Conservation (phyloP, 1,140 invertebrate genomes). For the Zeugodacus cucurbitae region DNA sequence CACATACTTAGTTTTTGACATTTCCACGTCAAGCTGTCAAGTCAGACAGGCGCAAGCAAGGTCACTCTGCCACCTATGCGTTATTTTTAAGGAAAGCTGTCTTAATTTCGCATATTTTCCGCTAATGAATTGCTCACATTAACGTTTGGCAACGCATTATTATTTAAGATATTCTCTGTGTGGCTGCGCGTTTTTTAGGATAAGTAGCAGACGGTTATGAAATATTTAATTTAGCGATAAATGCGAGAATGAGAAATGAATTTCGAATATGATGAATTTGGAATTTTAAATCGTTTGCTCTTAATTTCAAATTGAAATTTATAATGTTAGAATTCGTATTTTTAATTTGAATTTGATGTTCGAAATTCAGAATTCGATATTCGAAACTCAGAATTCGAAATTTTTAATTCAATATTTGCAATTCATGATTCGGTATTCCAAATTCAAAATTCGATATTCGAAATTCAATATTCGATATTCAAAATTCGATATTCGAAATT, state of each 20-base stretch:
- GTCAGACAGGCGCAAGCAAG: not conserved
- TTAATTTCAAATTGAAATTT: no score
- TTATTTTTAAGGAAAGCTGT: not conserved
- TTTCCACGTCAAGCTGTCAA: not conserved
- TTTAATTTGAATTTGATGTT: no score
- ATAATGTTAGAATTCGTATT: no score
- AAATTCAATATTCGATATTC: not conserved
- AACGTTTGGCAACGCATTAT: not conserved
- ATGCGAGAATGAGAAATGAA: no score
- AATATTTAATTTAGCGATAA: no score
- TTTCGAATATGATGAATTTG: no score
- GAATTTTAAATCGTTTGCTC: no score
- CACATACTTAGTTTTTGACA: not conserved
- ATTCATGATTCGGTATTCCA: not conserved
- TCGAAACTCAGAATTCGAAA: not conserved
- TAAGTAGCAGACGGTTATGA: no score
- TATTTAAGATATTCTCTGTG: no score
- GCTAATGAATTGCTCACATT: not conserved
- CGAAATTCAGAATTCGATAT: no score
- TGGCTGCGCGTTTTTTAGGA: no score
- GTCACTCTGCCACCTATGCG: not conserved
- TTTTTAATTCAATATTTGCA: no score
- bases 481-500: not conserved
- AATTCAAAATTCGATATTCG: not conserved
- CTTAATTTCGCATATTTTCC: not conserved